Conservation (phyloP, 2,113 vertebrate genomes). For the Pipa parva region DNA sequence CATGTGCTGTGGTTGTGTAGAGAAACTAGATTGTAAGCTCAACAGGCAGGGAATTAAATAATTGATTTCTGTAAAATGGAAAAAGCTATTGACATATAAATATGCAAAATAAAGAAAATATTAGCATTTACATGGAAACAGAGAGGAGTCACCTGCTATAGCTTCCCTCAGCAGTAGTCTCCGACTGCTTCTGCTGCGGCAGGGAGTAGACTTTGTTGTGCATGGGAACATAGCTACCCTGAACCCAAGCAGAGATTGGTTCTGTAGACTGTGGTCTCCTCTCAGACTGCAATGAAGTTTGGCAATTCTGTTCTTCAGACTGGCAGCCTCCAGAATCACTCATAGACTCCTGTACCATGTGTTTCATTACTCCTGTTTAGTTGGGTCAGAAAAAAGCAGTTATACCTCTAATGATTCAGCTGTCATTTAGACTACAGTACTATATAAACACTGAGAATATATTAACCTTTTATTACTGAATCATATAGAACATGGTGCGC, state of each 20-base stretch:
- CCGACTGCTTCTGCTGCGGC: slow-evolving; percentile 77
- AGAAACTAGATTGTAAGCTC: too few relatives aligned
- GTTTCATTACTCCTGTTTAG: slow-evolving; percentile 81
- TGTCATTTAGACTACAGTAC: too few relatives aligned
- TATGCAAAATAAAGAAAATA: too few relatives aligned
- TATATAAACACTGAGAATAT: too few relatives aligned
- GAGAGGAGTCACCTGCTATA: slow-evolving; percentile 69
- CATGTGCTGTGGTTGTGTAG: too few relatives aligned
- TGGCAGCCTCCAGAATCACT: slow-evolving; percentile 70
- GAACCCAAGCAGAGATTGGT: slow-evolving; percentile 78
- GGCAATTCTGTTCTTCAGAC: slow-evolving; percentile 78
- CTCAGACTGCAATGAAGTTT: slow-evolving; percentile 70
- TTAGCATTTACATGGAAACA: background rate
- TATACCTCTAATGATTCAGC: too few relatives aligned
- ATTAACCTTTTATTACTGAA: too few relatives aligned
- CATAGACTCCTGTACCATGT: slow-evolving; percentile 79
- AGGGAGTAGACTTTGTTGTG: slow-evolving; percentile 80
- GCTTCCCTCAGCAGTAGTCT: slow-evolving; percentile 62
- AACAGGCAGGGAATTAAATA: too few relatives aligned
- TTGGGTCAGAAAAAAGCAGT: too few relatives aligned
- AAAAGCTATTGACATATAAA: too few relatives aligned
- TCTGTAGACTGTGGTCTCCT: slow-evolving; percentile 76
- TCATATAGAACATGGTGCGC: too few relatives aligned
- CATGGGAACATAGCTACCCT: slow-evolving; percentile 76
- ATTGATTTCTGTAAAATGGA: too few relatives aligned